phyloP scores from a whole-genome alignment of 2,113 vertebrate species.

The Pterocles orientalis region DNA sequence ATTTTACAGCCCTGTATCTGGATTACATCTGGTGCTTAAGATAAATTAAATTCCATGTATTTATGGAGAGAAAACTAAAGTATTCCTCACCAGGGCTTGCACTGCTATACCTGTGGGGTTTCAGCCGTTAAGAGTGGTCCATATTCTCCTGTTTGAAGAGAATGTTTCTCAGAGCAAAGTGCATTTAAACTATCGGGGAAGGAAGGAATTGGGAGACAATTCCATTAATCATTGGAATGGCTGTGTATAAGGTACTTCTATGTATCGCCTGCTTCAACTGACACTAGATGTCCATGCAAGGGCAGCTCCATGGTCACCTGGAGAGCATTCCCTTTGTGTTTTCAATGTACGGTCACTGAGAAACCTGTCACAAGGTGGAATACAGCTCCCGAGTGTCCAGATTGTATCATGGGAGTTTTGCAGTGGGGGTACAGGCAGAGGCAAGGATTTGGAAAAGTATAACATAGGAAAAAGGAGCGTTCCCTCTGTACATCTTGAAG shows the following conservation, averaged over 20 bases:
- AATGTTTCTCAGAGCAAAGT: neutral
- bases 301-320: neutral
- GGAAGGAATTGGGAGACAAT: neutral
- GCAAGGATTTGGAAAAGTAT: neutral
- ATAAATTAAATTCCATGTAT: neutral
- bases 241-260: neutral
- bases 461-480: neutral
- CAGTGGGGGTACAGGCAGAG: neutral
- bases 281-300: neutral
- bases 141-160: neutral
- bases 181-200: neutral
- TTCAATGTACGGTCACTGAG: neutral
- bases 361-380: neutral
- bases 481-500: neutral
- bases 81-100: neutral
- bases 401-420: rapidly evolving
- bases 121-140: neutral
- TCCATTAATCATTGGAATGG: neutral
- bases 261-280: neutral
- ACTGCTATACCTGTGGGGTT: constrained; percentile 2
- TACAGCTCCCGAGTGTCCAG: neutral
- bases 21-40: constrained; percentile 56
- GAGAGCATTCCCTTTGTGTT: neutral
- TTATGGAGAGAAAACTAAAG: neutral
- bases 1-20: constrained; percentile 72